Evolutionary conservation across 1,140 invertebrate genomes (phyloP).

Genomic region (Metaphire vulgaris): DNA sequence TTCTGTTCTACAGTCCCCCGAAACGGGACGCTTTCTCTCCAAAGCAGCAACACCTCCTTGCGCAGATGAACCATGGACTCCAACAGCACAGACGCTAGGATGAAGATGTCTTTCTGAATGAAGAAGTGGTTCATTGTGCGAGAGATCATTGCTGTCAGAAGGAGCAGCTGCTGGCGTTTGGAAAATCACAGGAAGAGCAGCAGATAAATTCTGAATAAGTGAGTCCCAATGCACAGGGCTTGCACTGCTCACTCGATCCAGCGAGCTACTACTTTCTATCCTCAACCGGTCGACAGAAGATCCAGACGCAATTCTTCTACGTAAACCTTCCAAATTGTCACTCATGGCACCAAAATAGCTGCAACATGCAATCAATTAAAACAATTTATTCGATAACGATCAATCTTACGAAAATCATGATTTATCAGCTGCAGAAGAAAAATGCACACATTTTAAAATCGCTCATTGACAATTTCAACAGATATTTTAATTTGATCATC

Average conservation of each 20-base stretch:
- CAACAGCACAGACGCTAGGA: neutral
- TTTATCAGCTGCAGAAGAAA: too few species aligned
- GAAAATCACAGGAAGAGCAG: neutral
- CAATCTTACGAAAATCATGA: too few species aligned
- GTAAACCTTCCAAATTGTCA: neutral
- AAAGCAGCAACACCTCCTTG: neutral
- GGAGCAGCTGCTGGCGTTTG: neutral
- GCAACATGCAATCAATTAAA: too few species aligned
- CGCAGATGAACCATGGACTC: neutral
- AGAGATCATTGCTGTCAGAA: neutral
- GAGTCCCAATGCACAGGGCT: neutral
- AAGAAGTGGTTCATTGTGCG: neutral
- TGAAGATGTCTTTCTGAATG: neutral
- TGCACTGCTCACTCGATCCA: neutral
- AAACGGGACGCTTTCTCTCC: neutral
- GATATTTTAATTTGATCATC: too few species aligned
- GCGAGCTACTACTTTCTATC: neutral
- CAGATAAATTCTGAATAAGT: neutral
- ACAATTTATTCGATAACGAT: too few species aligned
- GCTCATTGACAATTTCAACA: too few species aligned
- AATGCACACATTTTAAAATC: too few species aligned
- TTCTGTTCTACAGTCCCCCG: neutral
- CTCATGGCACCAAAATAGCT: too few species aligned
- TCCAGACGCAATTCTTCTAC: neutral
- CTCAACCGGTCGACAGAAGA: neutral